These are phyloP conservation scores for Theristicus caerulescens DNA, from an alignment of 2,113 vertebrate genomes.

Conservation along the genomic window DNA sequence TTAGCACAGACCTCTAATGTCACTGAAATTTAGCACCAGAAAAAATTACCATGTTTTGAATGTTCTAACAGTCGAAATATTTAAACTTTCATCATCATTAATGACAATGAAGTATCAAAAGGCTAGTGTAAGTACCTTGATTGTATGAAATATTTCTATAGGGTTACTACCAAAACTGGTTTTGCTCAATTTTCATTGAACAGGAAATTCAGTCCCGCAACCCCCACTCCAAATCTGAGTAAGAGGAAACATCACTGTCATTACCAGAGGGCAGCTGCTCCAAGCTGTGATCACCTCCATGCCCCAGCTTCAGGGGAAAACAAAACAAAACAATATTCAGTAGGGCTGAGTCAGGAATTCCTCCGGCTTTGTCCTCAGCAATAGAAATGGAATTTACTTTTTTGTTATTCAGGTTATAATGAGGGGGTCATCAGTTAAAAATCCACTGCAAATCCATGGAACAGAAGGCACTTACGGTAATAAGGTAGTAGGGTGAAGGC, in stretches of 20 bases:
- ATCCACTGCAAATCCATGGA: neutral
- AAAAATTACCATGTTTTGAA: neutral
- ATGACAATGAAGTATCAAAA: neutral
- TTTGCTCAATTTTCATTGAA: neutral
- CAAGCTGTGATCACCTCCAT: neutral
- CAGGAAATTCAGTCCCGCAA: neutral
- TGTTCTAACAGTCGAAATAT: neutral
- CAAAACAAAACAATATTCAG: neutral
- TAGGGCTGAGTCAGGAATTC: neutral
- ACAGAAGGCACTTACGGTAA: neutral
- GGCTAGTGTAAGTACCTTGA: neutral
- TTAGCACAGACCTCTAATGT: neutral
- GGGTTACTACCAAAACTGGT: neutral
- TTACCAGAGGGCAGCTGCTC: neutral
- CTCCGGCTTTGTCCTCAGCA: neutral
- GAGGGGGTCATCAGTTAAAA: neutral
- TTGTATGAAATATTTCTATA: neutral
- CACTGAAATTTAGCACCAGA: neutral
- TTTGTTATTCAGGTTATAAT: neutral
- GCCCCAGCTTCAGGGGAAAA: neutral
- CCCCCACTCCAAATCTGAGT: rapidly evolving
- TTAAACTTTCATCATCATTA: neutral
- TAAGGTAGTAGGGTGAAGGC: neutral
- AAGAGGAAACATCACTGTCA: neutral
- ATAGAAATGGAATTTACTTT: neutral